Percentiles rank a stretch among this genome's conserved stretches.
These are phyloP conservation scores for Lucilia sericata DNA, from an alignment of 1,140 invertebrate species.

Conservation along the genomic window DNA sequence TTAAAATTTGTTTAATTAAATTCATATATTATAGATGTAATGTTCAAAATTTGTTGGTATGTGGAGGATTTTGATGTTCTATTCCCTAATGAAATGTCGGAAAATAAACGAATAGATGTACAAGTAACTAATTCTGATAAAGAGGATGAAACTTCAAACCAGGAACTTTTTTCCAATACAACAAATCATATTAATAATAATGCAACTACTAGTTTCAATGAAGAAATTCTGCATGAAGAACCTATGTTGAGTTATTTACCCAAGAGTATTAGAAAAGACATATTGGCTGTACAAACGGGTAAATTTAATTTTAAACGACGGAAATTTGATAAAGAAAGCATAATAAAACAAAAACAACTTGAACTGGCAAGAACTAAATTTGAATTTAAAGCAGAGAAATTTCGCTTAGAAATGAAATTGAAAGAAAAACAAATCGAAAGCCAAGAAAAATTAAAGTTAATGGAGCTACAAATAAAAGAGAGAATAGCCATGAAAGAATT, in stretches of 20 bases:
- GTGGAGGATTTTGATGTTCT: not conserved
- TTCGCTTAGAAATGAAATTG: not conserved
- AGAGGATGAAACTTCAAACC: not conserved
- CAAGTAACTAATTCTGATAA: not conserved
- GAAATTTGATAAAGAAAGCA: not conserved
- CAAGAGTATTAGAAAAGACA: not conserved
- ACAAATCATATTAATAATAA: not conserved
- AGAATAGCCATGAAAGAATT: constrained; percentile 13
- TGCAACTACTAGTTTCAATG: no score
- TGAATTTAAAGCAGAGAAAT: not conserved
- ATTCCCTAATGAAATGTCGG: not conserved
- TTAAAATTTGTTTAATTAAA: not conserved
- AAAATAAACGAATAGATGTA: not conserved
- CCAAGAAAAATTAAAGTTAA: not conserved
- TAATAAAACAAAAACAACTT: not conserved
- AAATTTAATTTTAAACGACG: not conserved
- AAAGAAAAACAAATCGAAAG: not conserved
- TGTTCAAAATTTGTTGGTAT: not conserved
- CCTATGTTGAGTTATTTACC: not conserved
- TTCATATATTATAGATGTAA: not conserved
- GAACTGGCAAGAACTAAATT: not conserved
- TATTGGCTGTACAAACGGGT: not conserved
- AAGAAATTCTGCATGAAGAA: not conserved
- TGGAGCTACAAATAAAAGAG: not conserved
- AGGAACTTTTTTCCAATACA: not conserved